phyloP scores from a whole-genome alignment of 2,113 vertebrate genomes.

The Chauna torquata region DNA sequence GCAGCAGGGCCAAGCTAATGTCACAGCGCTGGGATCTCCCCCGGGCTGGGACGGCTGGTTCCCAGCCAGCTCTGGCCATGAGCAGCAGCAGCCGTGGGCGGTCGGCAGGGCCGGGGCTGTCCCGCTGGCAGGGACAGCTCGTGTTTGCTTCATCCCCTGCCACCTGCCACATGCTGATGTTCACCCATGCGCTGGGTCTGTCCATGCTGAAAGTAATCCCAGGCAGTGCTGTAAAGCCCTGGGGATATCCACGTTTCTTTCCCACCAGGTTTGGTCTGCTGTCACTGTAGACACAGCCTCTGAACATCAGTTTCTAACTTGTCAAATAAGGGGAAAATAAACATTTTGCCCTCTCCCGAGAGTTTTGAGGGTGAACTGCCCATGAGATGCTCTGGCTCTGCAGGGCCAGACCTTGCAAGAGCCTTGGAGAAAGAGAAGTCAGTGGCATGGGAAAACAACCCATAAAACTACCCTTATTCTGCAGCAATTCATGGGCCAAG shows the following conservation, averaged over 20 bases:
- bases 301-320: background rate
- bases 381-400: background rate
- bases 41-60: background rate
- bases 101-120: background rate
- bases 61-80: background rate
- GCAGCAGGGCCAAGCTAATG: background rate
- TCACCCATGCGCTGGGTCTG: background rate
- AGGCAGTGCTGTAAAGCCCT: background rate
- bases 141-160: background rate
- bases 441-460: background rate
- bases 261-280: background rate
- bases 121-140: background rate
- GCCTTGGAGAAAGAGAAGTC: background rate
- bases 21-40: background rate
- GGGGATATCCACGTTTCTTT: background rate
- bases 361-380: background rate
- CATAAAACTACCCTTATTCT: background rate
- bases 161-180: background rate
- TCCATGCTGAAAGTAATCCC: accelerated
- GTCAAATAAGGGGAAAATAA: background rate
- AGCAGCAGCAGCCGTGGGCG: background rate
- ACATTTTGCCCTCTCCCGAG: background rate
- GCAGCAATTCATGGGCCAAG: background rate
- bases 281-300: background rate
- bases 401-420: background rate